Evolutionary conservation across 2,113 vertebrate genomes (phyloP).

Genomic region (Microcebus lehilahytsara): DNA sequence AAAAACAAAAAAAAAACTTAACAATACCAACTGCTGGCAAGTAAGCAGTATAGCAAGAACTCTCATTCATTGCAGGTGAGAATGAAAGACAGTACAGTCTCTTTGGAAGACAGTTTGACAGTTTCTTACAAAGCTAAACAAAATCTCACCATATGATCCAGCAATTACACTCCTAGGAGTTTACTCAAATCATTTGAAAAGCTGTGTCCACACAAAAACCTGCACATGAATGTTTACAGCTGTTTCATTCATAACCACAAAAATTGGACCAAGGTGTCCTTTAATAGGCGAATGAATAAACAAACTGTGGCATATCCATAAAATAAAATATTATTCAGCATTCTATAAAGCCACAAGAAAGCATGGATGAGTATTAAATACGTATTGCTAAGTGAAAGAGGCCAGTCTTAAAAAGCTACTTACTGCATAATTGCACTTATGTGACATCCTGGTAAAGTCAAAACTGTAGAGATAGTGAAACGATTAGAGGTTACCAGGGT

Average conservation of each 20-base stretch:
- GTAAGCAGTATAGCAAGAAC: neutral
- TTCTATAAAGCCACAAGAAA: neutral
- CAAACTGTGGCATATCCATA: neutral
- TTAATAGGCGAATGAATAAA: neutral
- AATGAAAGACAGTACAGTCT: neutral
- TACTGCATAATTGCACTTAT: neutral
- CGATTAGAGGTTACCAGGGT: neutral
- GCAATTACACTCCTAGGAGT: neutral
- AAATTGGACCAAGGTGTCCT: neutral
- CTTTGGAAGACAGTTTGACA: neutral
- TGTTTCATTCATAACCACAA: neutral
- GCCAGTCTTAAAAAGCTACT: neutral
- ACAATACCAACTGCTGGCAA: neutral
- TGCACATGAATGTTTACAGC: neutral
- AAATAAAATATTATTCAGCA: neutral
- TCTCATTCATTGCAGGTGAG: neutral
- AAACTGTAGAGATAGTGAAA: neutral
- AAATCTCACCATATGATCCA: neutral
- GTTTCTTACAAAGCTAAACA: slow-evolving; percentile 4
- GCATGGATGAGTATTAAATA: neutral
- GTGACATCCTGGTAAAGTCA: neutral
- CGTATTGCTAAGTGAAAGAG: neutral
- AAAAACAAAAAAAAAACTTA: neutral
- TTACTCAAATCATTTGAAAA: neutral
- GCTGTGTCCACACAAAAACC: neutral